phyloP scores from a whole-genome alignment of 2,797 vertebrate genomes.

The Pygocentrus nattereri region DNA sequence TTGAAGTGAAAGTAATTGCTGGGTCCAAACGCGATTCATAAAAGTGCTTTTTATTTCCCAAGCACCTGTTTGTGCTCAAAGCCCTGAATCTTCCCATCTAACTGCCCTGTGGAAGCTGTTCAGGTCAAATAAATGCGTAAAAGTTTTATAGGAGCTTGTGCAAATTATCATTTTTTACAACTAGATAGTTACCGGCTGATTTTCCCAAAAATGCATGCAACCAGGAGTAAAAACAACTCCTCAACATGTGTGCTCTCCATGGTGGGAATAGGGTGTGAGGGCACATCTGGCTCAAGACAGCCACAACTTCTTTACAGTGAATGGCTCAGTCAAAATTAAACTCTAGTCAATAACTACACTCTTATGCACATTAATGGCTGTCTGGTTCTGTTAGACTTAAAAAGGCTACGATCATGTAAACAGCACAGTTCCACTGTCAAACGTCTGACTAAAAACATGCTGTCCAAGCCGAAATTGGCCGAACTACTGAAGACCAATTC shows the following conservation, averaged over 20 bases:
- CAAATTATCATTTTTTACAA: conserved; percentile 35
- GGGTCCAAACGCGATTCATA: conserved; percentile 42
- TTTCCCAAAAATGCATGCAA: conserved; percentile 7
- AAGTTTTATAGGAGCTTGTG: conserved; percentile 25
- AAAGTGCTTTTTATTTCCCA: conserved; percentile 48
- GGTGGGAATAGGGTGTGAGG: not conserved
- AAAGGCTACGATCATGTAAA: too few relatives aligned
- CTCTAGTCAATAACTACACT: too few relatives aligned
- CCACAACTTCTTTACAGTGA: not conserved
- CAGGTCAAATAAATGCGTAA: conserved; percentile 43
- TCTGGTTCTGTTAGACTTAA: too few relatives aligned
- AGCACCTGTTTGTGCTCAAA: conserved; percentile 46
- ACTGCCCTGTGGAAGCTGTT: conserved; percentile 15
- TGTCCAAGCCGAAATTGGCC: too few relatives aligned
- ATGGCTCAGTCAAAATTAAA: not conserved
- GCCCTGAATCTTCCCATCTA: conserved; percentile 22
- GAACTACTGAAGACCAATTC: too few relatives aligned
- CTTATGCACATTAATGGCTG: too few relatives aligned
- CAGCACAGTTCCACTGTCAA: too few relatives aligned
- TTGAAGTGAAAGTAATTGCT: conserved; percentile 48
- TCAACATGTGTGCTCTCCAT: not conserved
- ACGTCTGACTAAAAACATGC: too few relatives aligned
- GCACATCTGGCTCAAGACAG: not conserved
- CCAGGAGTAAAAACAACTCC: conserved; percentile 1
- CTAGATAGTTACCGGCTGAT: conserved; percentile 23